Conservation (phyloP, 2,888 invertebrate species). For the Scaptomyza reducta region DNA sequence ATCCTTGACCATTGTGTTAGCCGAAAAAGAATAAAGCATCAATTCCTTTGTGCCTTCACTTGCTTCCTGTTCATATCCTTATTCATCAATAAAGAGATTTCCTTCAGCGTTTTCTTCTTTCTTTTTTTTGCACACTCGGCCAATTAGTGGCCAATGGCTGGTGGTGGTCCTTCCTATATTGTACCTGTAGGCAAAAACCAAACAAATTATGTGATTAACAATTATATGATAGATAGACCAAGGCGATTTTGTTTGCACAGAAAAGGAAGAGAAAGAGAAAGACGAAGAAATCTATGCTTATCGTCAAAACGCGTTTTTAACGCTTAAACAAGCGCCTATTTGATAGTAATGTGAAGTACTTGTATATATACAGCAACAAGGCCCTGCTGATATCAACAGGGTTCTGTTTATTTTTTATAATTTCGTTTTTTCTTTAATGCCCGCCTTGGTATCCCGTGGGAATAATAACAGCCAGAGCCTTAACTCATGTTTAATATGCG, state of each 20-base stretch:
- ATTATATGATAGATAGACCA: conserved; percentile 55
- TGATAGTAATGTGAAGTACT: conserved; percentile 27
- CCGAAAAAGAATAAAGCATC: conserved; percentile 34
- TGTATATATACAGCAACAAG: background rate
- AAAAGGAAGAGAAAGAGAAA: background rate
- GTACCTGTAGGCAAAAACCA: conserved; percentile 60
- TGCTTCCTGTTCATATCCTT: conserved; percentile 63
- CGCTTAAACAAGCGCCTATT: conserved; percentile 56
- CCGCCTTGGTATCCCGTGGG: conserved; percentile 60
- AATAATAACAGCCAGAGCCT: conserved; percentile 59
- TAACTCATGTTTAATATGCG: conserved; percentile 66
- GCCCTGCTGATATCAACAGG: conserved; percentile 44
- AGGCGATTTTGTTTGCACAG: conserved; percentile 37
- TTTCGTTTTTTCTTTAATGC: background rate
- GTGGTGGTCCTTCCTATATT: conserved; percentile 40
- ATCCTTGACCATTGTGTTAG: conserved; percentile 65
- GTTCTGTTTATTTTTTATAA: conserved; percentile 28
- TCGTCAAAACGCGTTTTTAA: conserved; percentile 48
- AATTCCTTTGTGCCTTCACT: conserved; percentile 47
- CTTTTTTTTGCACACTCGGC: conserved; percentile 43
- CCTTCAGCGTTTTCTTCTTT: conserved; percentile 11
- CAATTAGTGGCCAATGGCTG: conserved; percentile 64
- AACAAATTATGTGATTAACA: conserved; percentile 74
- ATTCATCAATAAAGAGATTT: conserved; percentile 70
- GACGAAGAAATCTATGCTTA: conserved; percentile 30